phyloP scores from a whole-genome alignment of 2,113 vertebrate genomes.

The Piaya cayana region DNA sequence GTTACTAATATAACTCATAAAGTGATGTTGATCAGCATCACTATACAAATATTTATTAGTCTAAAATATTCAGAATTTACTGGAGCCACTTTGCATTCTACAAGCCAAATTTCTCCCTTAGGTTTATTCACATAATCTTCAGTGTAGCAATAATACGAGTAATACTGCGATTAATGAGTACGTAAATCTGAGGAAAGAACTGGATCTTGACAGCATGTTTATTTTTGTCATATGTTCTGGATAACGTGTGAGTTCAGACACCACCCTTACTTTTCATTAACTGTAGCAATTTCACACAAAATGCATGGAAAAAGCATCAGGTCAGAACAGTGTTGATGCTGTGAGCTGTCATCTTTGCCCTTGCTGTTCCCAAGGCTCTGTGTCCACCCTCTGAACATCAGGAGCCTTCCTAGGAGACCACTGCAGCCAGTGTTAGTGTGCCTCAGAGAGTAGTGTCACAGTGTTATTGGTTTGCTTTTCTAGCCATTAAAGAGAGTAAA shows the following conservation, averaged over 20 bases:
- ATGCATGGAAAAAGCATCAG: not conserved
- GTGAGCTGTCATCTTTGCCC: not conserved
- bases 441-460: not conserved
- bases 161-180: not conserved
- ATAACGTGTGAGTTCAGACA: not conserved
- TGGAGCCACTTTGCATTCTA: not conserved
- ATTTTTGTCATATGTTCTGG: not conserved
- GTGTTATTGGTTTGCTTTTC: not conserved
- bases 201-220: not conserved
- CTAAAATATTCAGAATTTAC: constrained; percentile 43
- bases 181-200: not conserved
- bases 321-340: not conserved
- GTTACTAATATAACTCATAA: not conserved
- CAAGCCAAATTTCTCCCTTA: constrained; percentile 36
- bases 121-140: constrained; percentile 30
- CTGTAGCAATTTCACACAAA: not conserved
- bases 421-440: not conserved
- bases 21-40: not conserved
- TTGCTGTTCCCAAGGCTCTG: not conserved
- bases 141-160: constrained; percentile 9
- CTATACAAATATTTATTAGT: constrained; percentile 54
- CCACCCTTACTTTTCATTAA: not conserved
- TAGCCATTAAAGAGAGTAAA: not conserved
- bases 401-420: not conserved
- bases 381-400: not conserved